Base-by-base conservation (phyloP, 2,888 invertebrate genomes). In the Blastobasis adustella region DNA sequence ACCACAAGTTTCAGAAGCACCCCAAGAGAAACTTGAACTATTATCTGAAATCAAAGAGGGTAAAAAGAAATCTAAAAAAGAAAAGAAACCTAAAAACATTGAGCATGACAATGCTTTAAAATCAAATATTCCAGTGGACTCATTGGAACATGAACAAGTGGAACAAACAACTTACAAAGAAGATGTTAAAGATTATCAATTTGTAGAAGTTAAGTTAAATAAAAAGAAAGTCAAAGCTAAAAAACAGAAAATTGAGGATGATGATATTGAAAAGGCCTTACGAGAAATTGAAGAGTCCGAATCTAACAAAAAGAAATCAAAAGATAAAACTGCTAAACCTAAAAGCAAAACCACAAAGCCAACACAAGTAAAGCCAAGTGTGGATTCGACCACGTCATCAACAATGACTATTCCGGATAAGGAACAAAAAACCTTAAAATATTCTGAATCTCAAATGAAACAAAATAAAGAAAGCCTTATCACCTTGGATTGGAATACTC, bases 401-500 rank as follows among this genome's bases (percentile, higher is more conserved):
- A 42, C 5, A 10, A 1, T n/a, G 5, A 42, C 10, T 42, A 5
- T n/a, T n/a, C 4, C n/a, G 7, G 6, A 5, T 42, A n/a, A 5
- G n/a, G 42, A 42, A 7, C 54, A 37, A 50, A 49, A 39, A 10
- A 10, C 4, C 0, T 4, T 7, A 50, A 53, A 40, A 52, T 47
- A 51, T 6, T 10, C 6, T 44, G 46, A 6, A 40, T 46, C 5
- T 39, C 10, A 38, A 49, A 50, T 46, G 46, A 54, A 45, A 44
- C 49, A 36, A 1, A 43, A 45, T 39, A 23, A 46, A 10, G 69
- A 66, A 56, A 67, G 61, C 51, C 47, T 73, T 42, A 68, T 76
- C 46, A 73, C 77, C 37, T 66, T 83, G 54, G 84, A 88, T 58
- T 88, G 87, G 87, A 87, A 86, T 58, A 70, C 76, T 41, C 67